phyloP scores from a whole-genome alignment of 92 coral and sea anemone species.

The Phenganax marumi region DNA sequence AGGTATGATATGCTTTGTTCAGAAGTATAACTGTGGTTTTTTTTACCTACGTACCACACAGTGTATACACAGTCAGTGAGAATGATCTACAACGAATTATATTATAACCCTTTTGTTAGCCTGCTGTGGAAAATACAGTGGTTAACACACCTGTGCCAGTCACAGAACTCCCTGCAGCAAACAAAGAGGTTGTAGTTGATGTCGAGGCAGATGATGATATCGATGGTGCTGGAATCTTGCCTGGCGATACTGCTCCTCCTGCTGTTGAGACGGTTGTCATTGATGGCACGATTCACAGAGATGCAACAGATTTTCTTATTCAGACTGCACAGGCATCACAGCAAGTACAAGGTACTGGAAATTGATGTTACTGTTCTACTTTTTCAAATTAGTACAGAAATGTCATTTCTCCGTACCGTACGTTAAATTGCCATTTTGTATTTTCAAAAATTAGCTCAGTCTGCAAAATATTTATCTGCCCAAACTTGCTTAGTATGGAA shows the following conservation, averaged over 20 bases:
- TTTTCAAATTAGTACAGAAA: not conserved
- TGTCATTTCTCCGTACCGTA: not conserved
- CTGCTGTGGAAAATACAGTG: conserved; percentile 13
- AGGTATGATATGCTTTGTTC: not conserved
- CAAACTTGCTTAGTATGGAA: not conserved
- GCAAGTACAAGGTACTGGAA: conserved; percentile 8
- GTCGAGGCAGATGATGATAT: not conserved
- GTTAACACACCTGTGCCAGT: conserved; percentile 36
- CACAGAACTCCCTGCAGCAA: not conserved
- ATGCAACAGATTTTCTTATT: conserved; percentile 28
- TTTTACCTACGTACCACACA: not conserved
- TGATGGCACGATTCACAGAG: conserved; percentile 35
- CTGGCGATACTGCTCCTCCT: conserved; percentile 15
- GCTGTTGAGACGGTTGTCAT: conserved; percentile 29
- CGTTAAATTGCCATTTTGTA: too few species aligned
- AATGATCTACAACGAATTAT: not conserved
- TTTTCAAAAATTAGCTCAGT: too few species aligned
- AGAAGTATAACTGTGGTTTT: too few species aligned
- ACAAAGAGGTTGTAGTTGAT: not conserved
- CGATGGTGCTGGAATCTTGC: not conserved
- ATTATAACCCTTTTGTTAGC: not conserved
- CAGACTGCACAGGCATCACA: conserved; percentile 31
- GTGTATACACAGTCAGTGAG: not conserved
- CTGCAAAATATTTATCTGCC: not conserved
- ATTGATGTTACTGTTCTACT: not conserved